Evolutionary conservation across 1,140 invertebrate genomes (phyloP).

Genomic region (Papilio xuthus): DNA sequence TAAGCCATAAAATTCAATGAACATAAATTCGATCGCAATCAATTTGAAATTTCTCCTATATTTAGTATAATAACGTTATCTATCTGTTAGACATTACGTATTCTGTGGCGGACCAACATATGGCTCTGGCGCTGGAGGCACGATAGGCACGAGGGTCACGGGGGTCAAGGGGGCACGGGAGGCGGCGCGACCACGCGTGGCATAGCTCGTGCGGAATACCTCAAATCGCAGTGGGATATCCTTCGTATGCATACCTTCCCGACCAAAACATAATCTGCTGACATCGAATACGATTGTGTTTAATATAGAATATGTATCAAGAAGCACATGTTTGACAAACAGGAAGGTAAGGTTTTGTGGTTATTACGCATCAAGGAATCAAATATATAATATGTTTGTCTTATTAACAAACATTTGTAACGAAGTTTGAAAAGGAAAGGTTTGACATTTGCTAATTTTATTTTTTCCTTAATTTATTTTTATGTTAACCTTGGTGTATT

Average conservation of each 20-base stretch:
- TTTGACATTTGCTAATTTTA: too few relatives aligned
- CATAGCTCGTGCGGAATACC: conserved; percentile 37
- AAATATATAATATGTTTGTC: neutral
- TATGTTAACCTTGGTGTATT: too few relatives aligned
- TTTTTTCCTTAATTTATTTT: too few relatives aligned
- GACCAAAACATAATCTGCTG: conserved; percentile 22
- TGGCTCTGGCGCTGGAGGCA: conserved; percentile 7
- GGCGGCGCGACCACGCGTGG: conserved; percentile 34
- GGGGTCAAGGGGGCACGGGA: conserved; percentile 9
- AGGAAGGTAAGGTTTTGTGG: too few relatives aligned
- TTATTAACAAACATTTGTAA: neutral
- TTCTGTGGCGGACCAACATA: conserved; percentile 32
- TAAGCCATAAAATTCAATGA: too few relatives aligned
- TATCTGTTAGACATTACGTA: neutral
- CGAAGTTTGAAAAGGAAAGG: too few relatives aligned
- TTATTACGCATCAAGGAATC: too few relatives aligned
- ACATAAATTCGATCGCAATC: too few relatives aligned
- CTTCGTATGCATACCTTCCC: conserved; percentile 32
- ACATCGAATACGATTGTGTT: neutral
- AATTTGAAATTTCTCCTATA: neutral
- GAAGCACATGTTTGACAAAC: neutral
- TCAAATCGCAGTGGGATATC: conserved; percentile 35
- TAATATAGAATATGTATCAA: neutral
- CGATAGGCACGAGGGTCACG: conserved; percentile 2
- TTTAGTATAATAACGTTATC: neutral